Base-by-base conservation (phyloP, 2,888 invertebrate species). In the Pheosia gnoma region DNA sequence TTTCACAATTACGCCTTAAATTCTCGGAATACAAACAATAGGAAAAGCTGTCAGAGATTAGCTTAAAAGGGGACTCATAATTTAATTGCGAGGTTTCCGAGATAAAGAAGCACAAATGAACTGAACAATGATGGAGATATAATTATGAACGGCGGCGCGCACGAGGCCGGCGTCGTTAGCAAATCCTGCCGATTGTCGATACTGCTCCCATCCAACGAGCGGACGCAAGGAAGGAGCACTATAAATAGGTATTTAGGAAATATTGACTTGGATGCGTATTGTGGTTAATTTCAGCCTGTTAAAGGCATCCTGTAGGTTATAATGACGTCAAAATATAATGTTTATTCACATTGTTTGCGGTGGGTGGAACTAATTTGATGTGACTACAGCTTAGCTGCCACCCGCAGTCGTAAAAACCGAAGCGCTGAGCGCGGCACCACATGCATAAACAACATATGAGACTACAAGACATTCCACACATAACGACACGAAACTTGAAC, bases 41-140 rank as follows among this genome's bases (percentile, higher is more conserved):
- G 38, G 38, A 38, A 54, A 54, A 54, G 39, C 59, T 59, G 51
- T 13, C 57, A 55, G 25, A 5, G 41, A 41, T 57, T 41, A 56
- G 36, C 25, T 51, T 58, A 52, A 47, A 57, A 52, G 6, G 53
- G 57, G 37, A 9, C 54, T 58, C 45, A n/a, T 57, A 61, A 58
- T 61, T 53, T 58, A 54, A 43, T 61, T 52, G 49, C 8, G 58
- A 38, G n/a, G n/a, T 49, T 49, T 51, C 39, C 51, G 38, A 38
- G 38, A 58, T 58, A 49, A 58, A n/a, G n/a, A n/a, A 58, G 58
- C 49, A 36, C 25, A 47, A 36, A 45, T 8, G 47, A 43, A 57
- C 8, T 37, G 57, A 57, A 57, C 36, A 11, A 47, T 55, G 10
- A 13, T 55, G 11, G 39, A 56, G n/a, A 41, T 56, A 56, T 41